Percentiles rank a stretch among this genome's conserved stretches.
These are phyloP conservation scores for Ariolimax columbianus DNA, from an alignment of 2,888 invertebrate genomes.

Conservation along the genomic window DNA sequence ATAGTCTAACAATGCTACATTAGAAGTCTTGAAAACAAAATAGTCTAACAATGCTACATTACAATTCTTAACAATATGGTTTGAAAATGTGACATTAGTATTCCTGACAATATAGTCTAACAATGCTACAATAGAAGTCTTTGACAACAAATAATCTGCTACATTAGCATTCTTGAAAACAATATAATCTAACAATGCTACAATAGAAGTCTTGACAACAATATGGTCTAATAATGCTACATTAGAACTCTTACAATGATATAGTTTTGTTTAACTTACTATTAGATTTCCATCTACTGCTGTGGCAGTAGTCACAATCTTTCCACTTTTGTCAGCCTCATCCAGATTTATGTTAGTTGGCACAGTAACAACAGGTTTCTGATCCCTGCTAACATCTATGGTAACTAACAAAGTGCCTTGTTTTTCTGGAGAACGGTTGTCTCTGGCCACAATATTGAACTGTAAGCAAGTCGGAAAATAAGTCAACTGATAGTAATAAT, in stretches of 20 bases:
- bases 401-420: conserved; percentile 56
- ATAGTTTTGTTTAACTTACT: conserved; percentile 53
- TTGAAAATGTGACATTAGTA: too few species aligned
- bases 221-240: too few species aligned
- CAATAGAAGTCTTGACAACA: too few species aligned
- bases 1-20: too few species aligned
- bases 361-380: conserved; percentile 55
- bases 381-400: conserved; percentile 62
- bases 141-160: too few species aligned
- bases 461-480: conserved; percentile 44
- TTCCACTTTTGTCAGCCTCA: conserved; percentile 57
- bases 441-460: conserved; percentile 60
- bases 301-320: conserved; percentile 56
- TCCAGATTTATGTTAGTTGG: conserved; percentile 57
- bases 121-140: too few species aligned
- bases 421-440: conserved; percentile 56
- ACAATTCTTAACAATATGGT: too few species aligned
- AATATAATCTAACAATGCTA: too few species aligned
- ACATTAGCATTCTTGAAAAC: too few species aligned
- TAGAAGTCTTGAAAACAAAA: too few species aligned
- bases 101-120: too few species aligned
- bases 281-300: conserved; percentile 64
- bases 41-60: too few species aligned
- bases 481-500: not conserved
- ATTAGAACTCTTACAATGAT: not conserved